Conservation (phyloP, 2,888 invertebrate genomes). For the Phengaris alcon region DNA sequence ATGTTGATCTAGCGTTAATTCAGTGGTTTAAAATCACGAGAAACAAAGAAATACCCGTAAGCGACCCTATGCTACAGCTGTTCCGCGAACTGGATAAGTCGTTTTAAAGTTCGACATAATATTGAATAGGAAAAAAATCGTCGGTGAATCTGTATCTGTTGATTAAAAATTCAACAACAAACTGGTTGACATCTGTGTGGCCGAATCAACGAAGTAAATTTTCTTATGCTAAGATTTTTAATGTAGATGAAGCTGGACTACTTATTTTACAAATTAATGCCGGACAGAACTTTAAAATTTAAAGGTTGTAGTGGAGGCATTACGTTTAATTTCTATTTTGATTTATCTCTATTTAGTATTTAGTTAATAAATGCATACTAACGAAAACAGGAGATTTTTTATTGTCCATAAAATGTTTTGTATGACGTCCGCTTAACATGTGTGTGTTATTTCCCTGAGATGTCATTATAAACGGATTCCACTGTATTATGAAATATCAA, state of each 20-base stretch:
- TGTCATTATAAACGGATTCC: no score
- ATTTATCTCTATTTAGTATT: no score
- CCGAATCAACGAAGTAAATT: conserved; percentile 36
- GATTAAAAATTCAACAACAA: conserved; percentile 38
- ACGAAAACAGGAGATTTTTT: no score
- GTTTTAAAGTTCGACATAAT: conserved; percentile 39
- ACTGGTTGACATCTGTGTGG: conserved; percentile 37
- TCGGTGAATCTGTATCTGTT: conserved; percentile 35
- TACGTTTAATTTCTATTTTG: no score
- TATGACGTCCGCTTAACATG: no score
- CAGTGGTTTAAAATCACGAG: conserved; percentile 39
- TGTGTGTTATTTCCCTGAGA: no score
- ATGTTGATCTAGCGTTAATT: conserved; percentile 38
- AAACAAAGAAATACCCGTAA: conserved; percentile 38
- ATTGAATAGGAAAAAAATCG: conserved; percentile 37
- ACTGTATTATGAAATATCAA: no score
- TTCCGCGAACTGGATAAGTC: conserved; percentile 38
- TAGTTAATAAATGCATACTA: no score
- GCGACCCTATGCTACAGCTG: conserved; percentile 33
- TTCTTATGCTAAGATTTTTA: conserved; percentile 41
- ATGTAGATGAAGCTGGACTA: conserved; percentile 44
- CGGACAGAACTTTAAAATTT: conserved; percentile 43
- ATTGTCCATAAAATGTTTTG: no score
- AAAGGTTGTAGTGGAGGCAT: conserved; percentile 44
- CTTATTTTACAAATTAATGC: conserved; percentile 44